A percentile compares a stretch with the other conserved stretches of the same genome.
Evolutionary conservation across 1,140 invertebrate species (phyloP).

Genomic region (Leptinotarsa undecemlineata): DNA sequence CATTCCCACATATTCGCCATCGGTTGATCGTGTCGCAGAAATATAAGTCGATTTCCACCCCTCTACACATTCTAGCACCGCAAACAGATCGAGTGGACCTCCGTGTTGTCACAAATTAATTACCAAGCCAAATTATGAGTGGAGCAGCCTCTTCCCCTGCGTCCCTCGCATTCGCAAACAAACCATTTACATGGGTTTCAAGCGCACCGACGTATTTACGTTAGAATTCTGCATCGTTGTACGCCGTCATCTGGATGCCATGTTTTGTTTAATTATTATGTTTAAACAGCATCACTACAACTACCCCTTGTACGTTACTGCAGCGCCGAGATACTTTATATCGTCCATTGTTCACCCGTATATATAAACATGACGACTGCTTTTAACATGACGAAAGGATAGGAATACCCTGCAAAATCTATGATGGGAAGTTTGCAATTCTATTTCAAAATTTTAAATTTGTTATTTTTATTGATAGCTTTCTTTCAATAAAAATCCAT

Average conservation of each 20-base stretch:
- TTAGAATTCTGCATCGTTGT: constrained; percentile 39
- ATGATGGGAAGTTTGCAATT: no score
- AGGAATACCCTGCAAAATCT: no score
- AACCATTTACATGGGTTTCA: constrained; percentile 38
- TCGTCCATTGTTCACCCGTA: background rate
- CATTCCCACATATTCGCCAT: no score
- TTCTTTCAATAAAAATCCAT: no score
- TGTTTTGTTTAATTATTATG: constrained; percentile 39
- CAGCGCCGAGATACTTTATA: constrained; percentile 18
- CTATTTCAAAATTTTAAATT: no score
- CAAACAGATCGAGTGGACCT: constrained; percentile 1
- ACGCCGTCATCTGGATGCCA: constrained; percentile 38
- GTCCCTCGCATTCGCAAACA: constrained; percentile 16
- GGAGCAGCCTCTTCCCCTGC: background rate
- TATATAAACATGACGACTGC: background rate
- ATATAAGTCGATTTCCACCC: no score
- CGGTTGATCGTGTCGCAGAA: no score
- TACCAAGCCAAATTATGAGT: background rate
- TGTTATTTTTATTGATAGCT: no score
- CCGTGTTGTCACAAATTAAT: constrained; percentile 5
- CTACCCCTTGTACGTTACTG: constrained; percentile 21
- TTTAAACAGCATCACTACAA: constrained; percentile 23
- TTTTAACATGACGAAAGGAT: no score
- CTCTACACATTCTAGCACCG: background rate
- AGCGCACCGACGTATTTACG: constrained; percentile 34